Evolutionary conservation across 2,888 invertebrate species (phyloP), one percentile per base, ranked within the genome.

Genomic region (Temnothorax unifasciatus): DNA sequence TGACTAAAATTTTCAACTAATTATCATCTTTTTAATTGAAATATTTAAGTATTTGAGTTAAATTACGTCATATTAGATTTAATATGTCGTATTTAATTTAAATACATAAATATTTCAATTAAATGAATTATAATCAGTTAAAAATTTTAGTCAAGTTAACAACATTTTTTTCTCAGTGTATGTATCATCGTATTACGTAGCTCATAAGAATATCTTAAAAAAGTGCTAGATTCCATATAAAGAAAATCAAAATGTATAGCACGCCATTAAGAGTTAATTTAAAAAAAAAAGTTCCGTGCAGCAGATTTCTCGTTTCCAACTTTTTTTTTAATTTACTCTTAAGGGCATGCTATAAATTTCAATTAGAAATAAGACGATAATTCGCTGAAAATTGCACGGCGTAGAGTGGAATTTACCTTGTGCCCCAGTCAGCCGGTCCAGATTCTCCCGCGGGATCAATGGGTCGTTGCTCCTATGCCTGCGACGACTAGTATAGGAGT

Each of bases 381-480:
- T 47, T 73, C 18, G 47, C n/a, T 61, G 59, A n/a, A 81, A 73
- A 81, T 81, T 81, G 59, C 73, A 38, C 54, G 44, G 79, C 21
- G 34, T 34, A 38, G 59, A 82, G 69, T 71, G 34, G 66, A 79
- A 82, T 64, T 68, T 74, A 74, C 63, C 68, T 81, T 34, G 85
- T 85, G 88, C 64, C 86, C 82, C 21, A 84, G 85, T 88, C 85
- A 34, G 73, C 34, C 71, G 75, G 74, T 79, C 82, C 73, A 71
- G 82, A 71, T 76, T 74, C 83, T 88, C 89, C 82, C 81, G 54
- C 66, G 85, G 90, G 89, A 89, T 89, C 89, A 82, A 89, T 89
- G 87, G 89, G 90, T 89, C 89, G 82, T 89, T 89, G 90, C 89
- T 64, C 84, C 85, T 74, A 41, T 47, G 82, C 61, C 66, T 71